Conservation (phyloP, 2,797 vertebrate species). For the Microcaecilia unicolor region DNA sequence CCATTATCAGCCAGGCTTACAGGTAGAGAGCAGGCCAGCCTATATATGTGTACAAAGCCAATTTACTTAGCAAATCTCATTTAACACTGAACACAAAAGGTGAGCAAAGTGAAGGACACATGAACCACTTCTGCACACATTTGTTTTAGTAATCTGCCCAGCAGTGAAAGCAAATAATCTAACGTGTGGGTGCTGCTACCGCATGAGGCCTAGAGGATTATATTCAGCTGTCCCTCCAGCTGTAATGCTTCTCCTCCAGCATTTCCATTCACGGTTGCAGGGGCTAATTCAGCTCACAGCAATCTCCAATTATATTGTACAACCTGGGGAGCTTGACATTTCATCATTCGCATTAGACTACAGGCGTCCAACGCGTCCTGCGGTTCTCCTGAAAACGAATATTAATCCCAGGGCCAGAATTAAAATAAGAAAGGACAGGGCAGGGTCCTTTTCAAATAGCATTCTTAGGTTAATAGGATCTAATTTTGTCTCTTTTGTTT, state of each 20-base stretch:
- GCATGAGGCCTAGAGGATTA: not conserved
- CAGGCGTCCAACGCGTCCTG: not conserved
- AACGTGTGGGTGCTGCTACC: not conserved
- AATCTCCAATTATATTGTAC: constrained; percentile 9
- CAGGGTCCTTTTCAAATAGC: not conserved
- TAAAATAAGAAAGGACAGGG: not conserved
- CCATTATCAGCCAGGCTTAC: too few relatives aligned
- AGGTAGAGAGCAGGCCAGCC: too few relatives aligned
- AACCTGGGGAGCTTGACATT: not conserved
- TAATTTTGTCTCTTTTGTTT: not conserved
- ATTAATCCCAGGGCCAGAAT: not conserved
- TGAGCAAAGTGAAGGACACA: not conserved
- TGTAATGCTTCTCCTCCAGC: not conserved
- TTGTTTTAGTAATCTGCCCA: not conserved
- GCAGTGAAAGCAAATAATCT: not conserved
- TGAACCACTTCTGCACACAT: not conserved
- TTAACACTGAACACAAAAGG: too few relatives aligned
- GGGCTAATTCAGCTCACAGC: constrained; percentile 1
- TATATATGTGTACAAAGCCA: too few relatives aligned
- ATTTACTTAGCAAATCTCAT: too few relatives aligned
- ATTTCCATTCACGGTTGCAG: constrained; percentile 1
- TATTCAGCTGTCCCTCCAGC: not conserved
- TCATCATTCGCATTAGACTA: not conserved
- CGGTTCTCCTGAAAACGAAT: not conserved
- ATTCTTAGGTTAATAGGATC: not conserved